phyloP scores from a whole-genome alignment of 2,888 invertebrate genomes.

The Brenthis ino region DNA sequence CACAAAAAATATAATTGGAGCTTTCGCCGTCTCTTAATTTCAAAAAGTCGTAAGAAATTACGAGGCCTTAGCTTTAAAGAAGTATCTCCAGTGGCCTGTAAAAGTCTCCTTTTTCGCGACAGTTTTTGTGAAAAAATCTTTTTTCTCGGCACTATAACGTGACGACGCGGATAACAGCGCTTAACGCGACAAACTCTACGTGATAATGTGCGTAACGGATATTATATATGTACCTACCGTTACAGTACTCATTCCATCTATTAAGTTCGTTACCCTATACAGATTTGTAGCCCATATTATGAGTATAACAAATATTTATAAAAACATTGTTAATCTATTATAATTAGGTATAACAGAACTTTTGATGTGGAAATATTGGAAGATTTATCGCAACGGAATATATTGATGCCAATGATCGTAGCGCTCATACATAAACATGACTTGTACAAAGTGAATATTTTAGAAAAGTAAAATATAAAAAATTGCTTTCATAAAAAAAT shows the following conservation, averaged over 20 bases:
- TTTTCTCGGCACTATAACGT: conserved; percentile 18
- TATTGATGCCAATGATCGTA: too few relatives aligned
- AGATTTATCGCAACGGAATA: too few relatives aligned
- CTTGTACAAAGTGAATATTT: too few relatives aligned
- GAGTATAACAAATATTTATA: conserved; percentile 7
- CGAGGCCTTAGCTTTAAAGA: not conserved
- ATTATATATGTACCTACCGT: conserved; percentile 28
- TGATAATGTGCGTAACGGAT: conserved; percentile 38
- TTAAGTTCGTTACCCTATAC: conserved; percentile 20
- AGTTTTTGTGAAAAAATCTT: conserved; percentile 7
- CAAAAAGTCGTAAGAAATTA: not conserved
- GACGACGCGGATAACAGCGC: conserved; percentile 33
- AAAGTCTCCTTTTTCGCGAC: not conserved
- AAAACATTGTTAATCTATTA: not conserved
- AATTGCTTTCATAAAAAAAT: too few relatives aligned
- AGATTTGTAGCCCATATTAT: not conserved
- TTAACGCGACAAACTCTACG: conserved; percentile 35
- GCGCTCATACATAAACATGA: too few relatives aligned
- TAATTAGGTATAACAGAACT: too few relatives aligned
- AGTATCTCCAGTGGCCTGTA: not conserved
- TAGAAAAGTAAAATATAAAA: too few relatives aligned
- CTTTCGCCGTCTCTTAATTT: not conserved
- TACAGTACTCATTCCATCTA: conserved; percentile 28
- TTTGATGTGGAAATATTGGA: too few relatives aligned
- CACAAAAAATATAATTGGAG: too few relatives aligned